These are phyloP conservation scores for Melanotaenia trifasciata DNA, from an alignment of 2,797 vertebrate genomes.

Conservation along the genomic window DNA sequence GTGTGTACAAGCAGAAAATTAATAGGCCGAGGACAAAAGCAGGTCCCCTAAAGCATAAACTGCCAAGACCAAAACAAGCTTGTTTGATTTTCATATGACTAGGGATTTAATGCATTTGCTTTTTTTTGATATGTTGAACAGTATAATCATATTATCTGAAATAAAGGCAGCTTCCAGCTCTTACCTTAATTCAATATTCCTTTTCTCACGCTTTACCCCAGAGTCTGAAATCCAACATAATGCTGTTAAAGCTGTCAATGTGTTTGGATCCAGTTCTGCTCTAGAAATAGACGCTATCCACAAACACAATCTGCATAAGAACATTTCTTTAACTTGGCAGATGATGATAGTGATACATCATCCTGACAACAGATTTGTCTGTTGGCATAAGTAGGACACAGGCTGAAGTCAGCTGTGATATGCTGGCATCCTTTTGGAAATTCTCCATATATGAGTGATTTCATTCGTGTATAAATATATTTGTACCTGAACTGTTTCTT, in stretches of 20 bases:
- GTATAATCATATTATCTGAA: constrained; percentile 5
- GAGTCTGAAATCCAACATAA: constrained; percentile 10
- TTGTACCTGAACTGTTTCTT: constrained; percentile 29
- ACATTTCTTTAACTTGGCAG: constrained; percentile 37
- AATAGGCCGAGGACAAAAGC: constrained; percentile 3
- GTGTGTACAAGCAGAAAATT: constrained; percentile 8
- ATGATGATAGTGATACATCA: constrained; percentile 52
- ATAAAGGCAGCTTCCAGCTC: constrained; percentile 8
- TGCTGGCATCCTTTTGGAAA: constrained; percentile 28
- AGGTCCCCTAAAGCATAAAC: constrained; percentile 2
- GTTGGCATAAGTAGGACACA: constrained; percentile 44
- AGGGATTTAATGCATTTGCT: neutral
- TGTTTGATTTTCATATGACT: neutral
- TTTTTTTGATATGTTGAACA: neutral
- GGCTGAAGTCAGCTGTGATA: constrained; percentile 46
- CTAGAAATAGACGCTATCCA: constrained; percentile 38
- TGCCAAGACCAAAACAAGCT: neutral
- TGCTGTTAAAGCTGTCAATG: constrained; percentile 16
- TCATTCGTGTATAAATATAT: constrained; percentile 37
- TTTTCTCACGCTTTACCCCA: neutral
- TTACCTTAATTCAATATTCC: neutral
- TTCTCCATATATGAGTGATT: constrained; percentile 16
- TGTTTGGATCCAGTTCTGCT: constrained; percentile 19
- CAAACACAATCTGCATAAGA: constrained; percentile 35
- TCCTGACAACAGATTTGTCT: constrained; percentile 36